Base-by-base conservation (phyloP, 2,113 vertebrate species). In the Xenopus borealis region DNA sequence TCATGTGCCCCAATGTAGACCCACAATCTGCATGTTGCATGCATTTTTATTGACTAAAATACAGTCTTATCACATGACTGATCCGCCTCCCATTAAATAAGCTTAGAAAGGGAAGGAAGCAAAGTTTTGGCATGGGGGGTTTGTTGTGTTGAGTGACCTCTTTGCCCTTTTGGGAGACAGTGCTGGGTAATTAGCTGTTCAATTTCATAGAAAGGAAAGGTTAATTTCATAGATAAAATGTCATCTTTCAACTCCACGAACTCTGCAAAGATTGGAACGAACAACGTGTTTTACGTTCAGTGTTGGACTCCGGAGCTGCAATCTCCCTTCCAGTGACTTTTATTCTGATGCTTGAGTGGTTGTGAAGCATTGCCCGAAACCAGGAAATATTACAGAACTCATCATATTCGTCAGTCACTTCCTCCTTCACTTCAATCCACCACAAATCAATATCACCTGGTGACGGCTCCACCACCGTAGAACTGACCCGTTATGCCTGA, bases 201-300 rank as follows among this genome's bases (percentile, higher is more conserved):
- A 62, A 30, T n/a, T n/a, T 44, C 59, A 72, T 62, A 72, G 62
- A 72, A 72, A 71, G 19, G 33, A 71, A 71, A 72, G 70, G 70
- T 72, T 72, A 62, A 72, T 72, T 72, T 72, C 27, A 50, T 72
- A 62, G 59, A 72, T 72, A 58, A 62, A 72, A 72, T 72, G 58
- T 72, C 70, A 62, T 62, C 70, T 30, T 62, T 72, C 70, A 50
- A n/a, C 70, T 72, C 59, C 16, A 17, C 57, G 70, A 62, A 62
- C 58, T 62, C 45, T 61, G 58, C 50, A 62, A 72, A 62, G 70
- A 72, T 50, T 47, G 58, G 20, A 40, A 62, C 16, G 70, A 62
- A 47, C 69, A 62, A 27, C 40, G 62, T 71, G 69, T 61, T 71
- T 61, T 62, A 18, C 14, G 70, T 58, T 62, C 57, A 47, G 8